Evolutionary conservation across 2,888 invertebrate genomes (phyloP), one percentile per base, ranked within the genome.

Genomic region (Blastobasis lacticolella): DNA sequence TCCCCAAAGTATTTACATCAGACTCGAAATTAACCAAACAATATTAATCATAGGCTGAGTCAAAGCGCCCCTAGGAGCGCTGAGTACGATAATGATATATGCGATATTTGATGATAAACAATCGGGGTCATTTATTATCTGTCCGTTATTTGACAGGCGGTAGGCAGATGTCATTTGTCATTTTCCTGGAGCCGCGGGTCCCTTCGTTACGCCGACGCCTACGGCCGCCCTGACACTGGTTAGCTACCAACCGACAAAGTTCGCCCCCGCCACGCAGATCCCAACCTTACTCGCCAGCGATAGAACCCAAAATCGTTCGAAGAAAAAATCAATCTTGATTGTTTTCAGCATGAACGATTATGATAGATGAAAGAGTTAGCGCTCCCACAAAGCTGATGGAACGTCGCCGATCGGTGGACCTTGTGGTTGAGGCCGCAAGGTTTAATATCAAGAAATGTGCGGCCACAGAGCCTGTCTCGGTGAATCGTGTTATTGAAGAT

Each of bases 101-200:
- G 86, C 81, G 84, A 85, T 88, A 87, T 88, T 88, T 88, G 88
- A 89, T 87, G 89, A 89, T 89, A 89, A 90, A 90, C 90, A 90
- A 89, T 89, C 88, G 86, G 81, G 88, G 89, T 90, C 90, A 90
- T 90, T 90, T 90, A 90, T 90, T 90, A 90, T 90, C 88, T 89
- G 89, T 87, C 88, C 87, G 89, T 89, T 90, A 90, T 90, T 90
- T 89, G 90, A 90, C 90, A 90, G 90, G 90, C 90, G 90, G 87
- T 87, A 89, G 90, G 90, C 91, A 91, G 91, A 90, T 90, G 91
- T 90, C 91, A 90, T 91, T 91, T 91, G 91, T 91, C 90, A 91
- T 90, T 87, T 86, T 86, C 78, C 81, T 87, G 81, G 84, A 84
- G 82, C 89, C 89, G 80, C 77, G 75, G 83, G 87, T 85, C 88